Evolutionary conservation across 2,888 invertebrate genomes (phyloP).

Genomic region (Napeogenes inachia): DNA sequence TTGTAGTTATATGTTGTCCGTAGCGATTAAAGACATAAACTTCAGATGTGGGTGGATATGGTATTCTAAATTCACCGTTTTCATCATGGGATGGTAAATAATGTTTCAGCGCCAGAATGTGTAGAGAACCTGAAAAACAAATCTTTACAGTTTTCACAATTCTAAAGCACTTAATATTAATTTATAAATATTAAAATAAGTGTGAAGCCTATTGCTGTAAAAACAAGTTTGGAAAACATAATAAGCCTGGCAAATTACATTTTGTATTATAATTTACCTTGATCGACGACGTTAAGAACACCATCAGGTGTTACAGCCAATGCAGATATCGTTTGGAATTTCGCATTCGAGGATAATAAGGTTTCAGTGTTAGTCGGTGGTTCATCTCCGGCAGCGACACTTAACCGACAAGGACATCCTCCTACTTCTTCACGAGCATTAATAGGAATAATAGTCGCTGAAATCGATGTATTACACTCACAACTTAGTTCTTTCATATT

Average conservation of each 20-base stretch:
- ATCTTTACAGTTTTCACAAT: slow-evolving; percentile 2
- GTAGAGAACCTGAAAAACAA: slow-evolving; percentile 80
- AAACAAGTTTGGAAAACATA: neutral
- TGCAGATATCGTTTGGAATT: slow-evolving; percentile 92
- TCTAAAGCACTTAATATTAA: too few species aligned
- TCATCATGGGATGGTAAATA: slow-evolving; percentile 92
- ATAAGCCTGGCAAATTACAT: neutral
- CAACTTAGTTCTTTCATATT: slow-evolving; percentile 75
- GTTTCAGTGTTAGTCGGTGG: slow-evolving; percentile 89
- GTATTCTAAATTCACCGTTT: slow-evolving; percentile 94
- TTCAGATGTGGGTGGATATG: slow-evolving; percentile 95
- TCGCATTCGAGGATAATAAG: slow-evolving; percentile 91
- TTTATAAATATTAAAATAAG: too few species aligned
- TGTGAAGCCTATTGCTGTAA: too few species aligned
- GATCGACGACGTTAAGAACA: slow-evolving; percentile 96
- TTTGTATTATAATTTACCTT: slow-evolving; percentile 73
- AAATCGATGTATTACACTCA: slow-evolving; percentile 76
- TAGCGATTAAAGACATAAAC: slow-evolving; percentile 95
- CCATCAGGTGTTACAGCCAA: slow-evolving; percentile 96
- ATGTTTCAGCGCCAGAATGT: slow-evolving; percentile 90
- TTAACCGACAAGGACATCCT: slow-evolving; percentile 70
- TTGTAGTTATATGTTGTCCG: slow-evolving; percentile 97
- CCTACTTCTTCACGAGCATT: slow-evolving; percentile 63
- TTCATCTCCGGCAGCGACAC: slow-evolving; percentile 78
- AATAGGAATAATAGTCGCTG: slow-evolving; percentile 71